Percentiles rank a stretch among this genome's conserved stretches.
These are phyloP conservation scores for Sebastes oblongus DNA, from an alignment of 2,797 vertebrate species.

Conservation along the genomic window DNA sequence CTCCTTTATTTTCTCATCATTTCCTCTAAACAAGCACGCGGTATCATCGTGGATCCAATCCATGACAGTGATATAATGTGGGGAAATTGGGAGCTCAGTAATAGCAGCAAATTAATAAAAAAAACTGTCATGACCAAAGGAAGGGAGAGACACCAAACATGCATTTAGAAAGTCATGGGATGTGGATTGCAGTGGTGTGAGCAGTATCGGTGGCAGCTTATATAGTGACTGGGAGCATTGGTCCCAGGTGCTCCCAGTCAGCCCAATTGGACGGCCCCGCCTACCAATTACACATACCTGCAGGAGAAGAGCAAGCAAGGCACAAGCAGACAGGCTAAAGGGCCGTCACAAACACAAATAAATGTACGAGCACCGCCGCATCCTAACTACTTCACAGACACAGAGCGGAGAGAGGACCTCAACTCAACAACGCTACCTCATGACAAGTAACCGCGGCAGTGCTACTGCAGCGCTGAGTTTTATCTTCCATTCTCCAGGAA, in stretches of 20 bases:
- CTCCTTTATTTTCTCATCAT: slow-evolving; percentile 13
- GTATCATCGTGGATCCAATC: not conserved
- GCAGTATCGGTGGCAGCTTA: not conserved
- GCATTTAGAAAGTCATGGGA: too few relatives aligned
- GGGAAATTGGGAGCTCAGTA: not conserved
- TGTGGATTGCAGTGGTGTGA: too few relatives aligned
- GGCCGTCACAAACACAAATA: too few relatives aligned
- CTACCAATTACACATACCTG: not conserved
- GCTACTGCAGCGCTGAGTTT: too few relatives aligned
- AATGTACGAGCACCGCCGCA: too few relatives aligned
- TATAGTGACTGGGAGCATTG: not conserved
- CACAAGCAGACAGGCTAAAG: not conserved
- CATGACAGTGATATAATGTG: not conserved
- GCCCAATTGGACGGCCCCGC: not conserved
- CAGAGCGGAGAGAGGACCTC: too few relatives aligned
- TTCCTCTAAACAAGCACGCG: not conserved
- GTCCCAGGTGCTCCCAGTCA: not conserved
- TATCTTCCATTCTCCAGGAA: too few relatives aligned
- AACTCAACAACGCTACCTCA: too few relatives aligned
- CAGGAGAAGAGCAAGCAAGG: not conserved
- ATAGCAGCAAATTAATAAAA: not conserved
- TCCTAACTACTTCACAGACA: too few relatives aligned
- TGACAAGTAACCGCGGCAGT: too few relatives aligned
- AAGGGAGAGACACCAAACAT: not conserved
- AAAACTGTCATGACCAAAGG: not conserved